Evolutionary conservation across 2,888 invertebrate genomes (phyloP).

Genomic region (Parnassius smintheus): DNA sequence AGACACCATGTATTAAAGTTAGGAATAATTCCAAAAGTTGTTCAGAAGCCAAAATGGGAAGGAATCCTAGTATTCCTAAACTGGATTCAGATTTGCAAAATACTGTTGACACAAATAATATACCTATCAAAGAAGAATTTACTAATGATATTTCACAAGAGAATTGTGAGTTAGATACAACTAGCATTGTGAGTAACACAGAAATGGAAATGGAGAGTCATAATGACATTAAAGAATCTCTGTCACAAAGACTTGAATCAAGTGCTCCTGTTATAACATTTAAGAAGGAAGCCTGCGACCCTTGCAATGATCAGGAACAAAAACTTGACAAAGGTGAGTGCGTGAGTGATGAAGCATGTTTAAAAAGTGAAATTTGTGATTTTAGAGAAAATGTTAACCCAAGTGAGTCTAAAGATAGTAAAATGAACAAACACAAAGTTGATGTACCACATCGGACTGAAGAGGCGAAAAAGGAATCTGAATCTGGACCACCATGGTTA

Average conservation of each 20-base stretch:
- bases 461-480: conserved; percentile 66
- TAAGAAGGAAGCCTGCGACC: conserved; percentile 41
- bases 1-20: conserved; percentile 52
- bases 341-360: conserved; percentile 60
- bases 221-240: conserved; percentile 70
- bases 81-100: conserved; percentile 54
- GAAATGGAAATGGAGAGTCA: conserved; percentile 47
- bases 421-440: conserved; percentile 63
- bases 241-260: conserved; percentile 45
- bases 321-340: conserved; percentile 49
- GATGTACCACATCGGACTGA: conserved; percentile 59
- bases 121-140: conserved; percentile 42
- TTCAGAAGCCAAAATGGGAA: conserved; percentile 54
- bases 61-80: conserved; percentile 54
- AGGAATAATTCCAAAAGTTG: conserved; percentile 51
- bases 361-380: conserved; percentile 72
- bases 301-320: conserved; percentile 53
- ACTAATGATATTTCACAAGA: conserved; percentile 43
- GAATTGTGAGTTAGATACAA: conserved; percentile 39
- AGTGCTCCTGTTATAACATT: conserved; percentile 21
- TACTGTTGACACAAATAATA: conserved; percentile 46
- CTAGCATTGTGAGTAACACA: conserved; percentile 44
- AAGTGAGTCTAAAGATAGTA: conserved; percentile 68
- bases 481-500: conserved; percentile 66
- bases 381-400: conserved; percentile 79